These are phyloP conservation scores for Cotesia glomerata DNA, from an alignment of 1,140 invertebrate species.

Conservation along the genomic window DNA sequence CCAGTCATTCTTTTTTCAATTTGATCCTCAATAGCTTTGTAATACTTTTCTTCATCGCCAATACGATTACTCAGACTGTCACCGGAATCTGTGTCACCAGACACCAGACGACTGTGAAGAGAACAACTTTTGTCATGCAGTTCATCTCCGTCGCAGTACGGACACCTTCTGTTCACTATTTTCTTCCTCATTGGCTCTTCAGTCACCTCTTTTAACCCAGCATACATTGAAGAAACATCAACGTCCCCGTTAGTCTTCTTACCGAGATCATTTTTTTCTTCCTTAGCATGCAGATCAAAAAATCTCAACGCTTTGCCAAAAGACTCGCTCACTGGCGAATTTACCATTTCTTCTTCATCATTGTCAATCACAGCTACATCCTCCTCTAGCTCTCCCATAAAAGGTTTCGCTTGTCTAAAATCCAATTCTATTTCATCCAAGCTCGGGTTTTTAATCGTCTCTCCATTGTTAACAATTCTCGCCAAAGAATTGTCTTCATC, in stretches of 20 bases:
- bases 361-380: not conserved
- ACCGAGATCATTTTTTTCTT: conserved; percentile 40
- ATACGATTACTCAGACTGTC: not conserved
- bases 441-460: conserved; percentile 45
- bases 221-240: conserved; percentile 37
- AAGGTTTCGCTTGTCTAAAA: conserved; percentile 43
- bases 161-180: conserved; percentile 47
- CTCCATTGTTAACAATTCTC: conserved; percentile 55
- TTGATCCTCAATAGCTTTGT: conserved; percentile 16
- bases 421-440: conserved; percentile 48
- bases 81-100: not conserved
- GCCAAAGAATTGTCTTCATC: conserved; percentile 50
- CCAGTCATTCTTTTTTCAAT: conserved; percentile 2
- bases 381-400: conserved; percentile 23
- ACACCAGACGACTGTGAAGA: not conserved
- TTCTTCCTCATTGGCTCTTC: conserved; percentile 55
- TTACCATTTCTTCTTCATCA: not conserved
- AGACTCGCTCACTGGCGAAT: conserved; percentile 5
- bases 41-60: conserved; percentile 1
- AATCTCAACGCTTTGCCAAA: conserved; percentile 47
- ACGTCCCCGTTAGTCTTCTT: conserved; percentile 34
- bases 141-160: conserved; percentile 45
- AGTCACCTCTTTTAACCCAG: conserved; percentile 43
- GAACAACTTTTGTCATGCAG: conserved; percentile 33
- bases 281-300: conserved; percentile 40